Evolutionary conservation across 2,888 invertebrate genomes (phyloP).

Genomic region (Drosophila recens): DNA sequence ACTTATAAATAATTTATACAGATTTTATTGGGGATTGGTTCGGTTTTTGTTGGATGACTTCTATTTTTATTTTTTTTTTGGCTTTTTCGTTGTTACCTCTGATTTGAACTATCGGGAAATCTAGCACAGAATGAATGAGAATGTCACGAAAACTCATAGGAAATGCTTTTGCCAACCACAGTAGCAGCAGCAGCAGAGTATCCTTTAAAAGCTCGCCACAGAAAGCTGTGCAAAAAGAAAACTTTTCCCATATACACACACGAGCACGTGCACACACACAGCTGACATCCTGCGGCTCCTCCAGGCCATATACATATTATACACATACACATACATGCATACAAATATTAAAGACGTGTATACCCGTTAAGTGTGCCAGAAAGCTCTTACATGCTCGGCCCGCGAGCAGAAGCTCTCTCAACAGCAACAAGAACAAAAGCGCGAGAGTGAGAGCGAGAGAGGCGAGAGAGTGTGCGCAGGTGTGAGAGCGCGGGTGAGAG

Average conservation of each 20-base stretch:
- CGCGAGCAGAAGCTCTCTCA: slow-evolving; percentile 26
- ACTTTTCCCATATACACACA: slow-evolving; percentile 33
- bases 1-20: slow-evolving; percentile 1
- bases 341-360: not conserved
- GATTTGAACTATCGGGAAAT: slow-evolving; percentile 83
- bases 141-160: slow-evolving; percentile 65
- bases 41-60: slow-evolving; percentile 36
- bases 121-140: slow-evolving; percentile 82
- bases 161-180: slow-evolving; percentile 62
- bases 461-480: not conserved
- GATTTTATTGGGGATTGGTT: slow-evolving; percentile 12
- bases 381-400: slow-evolving; percentile 16
- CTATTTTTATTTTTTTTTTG: slow-evolving; percentile 13
- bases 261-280: slow-evolving; percentile 56
- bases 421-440: slow-evolving; percentile 20
- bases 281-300: slow-evolving; percentile 47
- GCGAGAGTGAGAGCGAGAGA: slow-evolving; percentile 2
- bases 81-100: slow-evolving; percentile 59
- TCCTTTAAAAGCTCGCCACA: slow-evolving; percentile 58
- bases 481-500: not conserved
- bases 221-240: slow-evolving; percentile 46
- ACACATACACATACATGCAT: no score
- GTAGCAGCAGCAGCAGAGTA: slow-evolving; percentile 41
- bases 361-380: slow-evolving; percentile 14
- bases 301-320: slow-evolving; percentile 2